Evolutionary conservation across 2,113 vertebrate genomes (phyloP), one percentile per base, ranked within the genome.

Genomic region (Malurus cyaneus): DNA sequence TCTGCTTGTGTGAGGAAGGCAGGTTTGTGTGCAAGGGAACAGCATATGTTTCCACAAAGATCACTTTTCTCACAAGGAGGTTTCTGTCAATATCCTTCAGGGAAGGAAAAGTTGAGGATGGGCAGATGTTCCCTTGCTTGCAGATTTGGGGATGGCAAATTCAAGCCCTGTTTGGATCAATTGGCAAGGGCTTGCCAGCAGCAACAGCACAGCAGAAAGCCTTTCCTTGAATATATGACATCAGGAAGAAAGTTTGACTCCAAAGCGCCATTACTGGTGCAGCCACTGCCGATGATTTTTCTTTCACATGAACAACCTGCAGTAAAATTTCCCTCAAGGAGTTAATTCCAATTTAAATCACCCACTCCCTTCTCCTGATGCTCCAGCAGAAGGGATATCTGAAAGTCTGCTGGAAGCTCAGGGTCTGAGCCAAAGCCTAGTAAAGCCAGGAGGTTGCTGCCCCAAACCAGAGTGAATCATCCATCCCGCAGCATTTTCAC

Each of bases 11-110:
- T 21, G 64, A 65, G 64, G 34, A 50, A 53, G n/a, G n/a, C 31
- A 67, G 49, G 9, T 54, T 60, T 72, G 31, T 13, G 47, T 70
- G 23, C 6, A 29, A 85, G 67, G 46, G 29, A 57, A 39, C 4
- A 18, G 39, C 0, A 0, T 5, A 12, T 16, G 5, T 26, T 47
- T 21, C 61, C 49, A 20, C n/a, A 70, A 69, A 76, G 34, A 34
- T 12, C 32, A 54, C 18, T 56, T 66, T 82, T 64, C 32, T 26
- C 74, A 54, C 17, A 1, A 62, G 88, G 59, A 3, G n/a, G 26
- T 14, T 26, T 59, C 23, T 42, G 17, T 31, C 46, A 32, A 24
- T 6, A 17, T 14, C 34, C 8, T 60, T 53, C 20, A 69, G 50
- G 7, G 56, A 2, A 6, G 49, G 12, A 80, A 42, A 72, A 62